A percentile compares a stretch with the other conserved stretches of the same genome.
These are phyloP conservation scores for Nymphicus hollandicus DNA, from an alignment of 2,113 vertebrate genomes.

Conservation along the genomic window DNA sequence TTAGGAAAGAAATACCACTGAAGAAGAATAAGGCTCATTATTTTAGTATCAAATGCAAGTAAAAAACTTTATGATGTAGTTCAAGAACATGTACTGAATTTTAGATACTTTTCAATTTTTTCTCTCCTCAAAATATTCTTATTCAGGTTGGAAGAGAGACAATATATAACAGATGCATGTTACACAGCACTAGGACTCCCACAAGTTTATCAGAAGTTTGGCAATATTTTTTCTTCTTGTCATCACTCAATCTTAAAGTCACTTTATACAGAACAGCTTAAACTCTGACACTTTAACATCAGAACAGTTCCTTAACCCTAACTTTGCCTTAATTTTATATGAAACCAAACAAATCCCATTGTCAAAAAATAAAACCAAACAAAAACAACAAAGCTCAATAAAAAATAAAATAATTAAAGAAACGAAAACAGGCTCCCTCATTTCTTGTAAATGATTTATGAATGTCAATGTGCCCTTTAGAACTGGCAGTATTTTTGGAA, in stretches of 20 bases:
- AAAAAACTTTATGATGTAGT: background rate
- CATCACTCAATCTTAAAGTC: background rate
- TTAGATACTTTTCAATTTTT: background rate
- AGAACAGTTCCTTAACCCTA: background rate
- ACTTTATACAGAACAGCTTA: background rate
- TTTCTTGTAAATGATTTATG: background rate
- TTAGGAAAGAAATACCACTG: background rate
- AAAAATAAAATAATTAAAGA: fast-evolving
- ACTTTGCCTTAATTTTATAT: background rate
- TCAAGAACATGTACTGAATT: background rate
- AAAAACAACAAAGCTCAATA: background rate
- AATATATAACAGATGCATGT: background rate
- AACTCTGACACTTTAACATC: background rate
- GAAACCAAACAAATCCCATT: background rate
- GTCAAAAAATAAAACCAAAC: background rate
- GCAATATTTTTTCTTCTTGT: background rate
- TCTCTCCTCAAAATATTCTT: background rate
- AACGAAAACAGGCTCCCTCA: fast-evolving
- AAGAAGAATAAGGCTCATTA: background rate
- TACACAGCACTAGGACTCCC: background rate
- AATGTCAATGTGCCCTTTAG: background rate
- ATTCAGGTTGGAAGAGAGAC: background rate
- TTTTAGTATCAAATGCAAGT: background rate
- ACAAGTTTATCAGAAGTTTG: background rate
- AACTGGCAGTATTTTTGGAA: background rate